Base-by-base conservation (phyloP, 2,888 invertebrate species). In the Chalcosyrphus nemorum region DNA sequence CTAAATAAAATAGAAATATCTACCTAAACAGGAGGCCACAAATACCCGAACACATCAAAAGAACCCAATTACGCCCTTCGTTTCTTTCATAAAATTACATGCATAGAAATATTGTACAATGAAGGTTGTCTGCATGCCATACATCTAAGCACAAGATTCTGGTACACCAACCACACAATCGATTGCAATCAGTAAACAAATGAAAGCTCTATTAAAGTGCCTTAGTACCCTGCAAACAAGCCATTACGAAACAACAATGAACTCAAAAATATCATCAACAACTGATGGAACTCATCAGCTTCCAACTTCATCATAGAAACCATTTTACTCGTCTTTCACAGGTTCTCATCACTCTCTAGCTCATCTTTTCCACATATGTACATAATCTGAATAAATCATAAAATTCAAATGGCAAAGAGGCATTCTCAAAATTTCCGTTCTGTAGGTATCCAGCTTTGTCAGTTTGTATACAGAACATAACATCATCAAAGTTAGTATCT, bases 371-470 rank as follows among this genome's bases (percentile, higher is more conserved):
- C 76, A 59, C 27, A 52, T 35, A 71, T 52, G 68, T 68, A 59
- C 27, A 52, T 35, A 71, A 45, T 72, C 47, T 61, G 71, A 72
- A 72, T 82, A 82, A 77, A 71, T 76, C 70, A 76, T 63, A 50
- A 68, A 61, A 74, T 45, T 56, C 32, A 70, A 74, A 68, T 66
- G 47, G 4, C 27, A 65, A 24, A 15, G 45, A 32, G 13, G 6
- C 21, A 41, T 35, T 17, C 7, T 0, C 4, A 24, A 9, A 29
- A n/a, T 17, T 54, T 29, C 19, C 4, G 19, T 9, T 15, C 70
- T n/a, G n/a, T n/a, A n/a, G n/a, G n/a, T n/a, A 21, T 32, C 13
- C 32, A 15, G n/a, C 38, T 38, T n/a, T 24, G 9, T 50, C 50
- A 35, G 35, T n/a, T n/a, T n/a, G n/a, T 65, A 15, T 65, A 5